phyloP scores from a whole-genome alignment of 2,797 vertebrate species.

The Darevskia nairensis region DNA sequence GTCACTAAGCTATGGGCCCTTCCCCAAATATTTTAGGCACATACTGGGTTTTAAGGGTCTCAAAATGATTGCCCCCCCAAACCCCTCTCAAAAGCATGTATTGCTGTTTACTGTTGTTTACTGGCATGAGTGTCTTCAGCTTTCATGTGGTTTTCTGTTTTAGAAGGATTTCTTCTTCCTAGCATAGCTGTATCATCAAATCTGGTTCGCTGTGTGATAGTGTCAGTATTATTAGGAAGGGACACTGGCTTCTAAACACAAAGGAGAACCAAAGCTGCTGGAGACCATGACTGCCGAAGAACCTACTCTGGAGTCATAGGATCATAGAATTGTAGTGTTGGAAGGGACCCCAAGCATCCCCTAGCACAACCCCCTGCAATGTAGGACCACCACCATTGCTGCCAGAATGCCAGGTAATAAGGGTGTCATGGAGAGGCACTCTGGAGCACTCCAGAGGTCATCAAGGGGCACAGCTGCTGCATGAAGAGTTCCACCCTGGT shows the following conservation, averaged over 20 bases:
- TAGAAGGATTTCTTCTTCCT: not conserved
- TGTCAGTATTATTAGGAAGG: not conserved
- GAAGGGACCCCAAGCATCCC: no score
- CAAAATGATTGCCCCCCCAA: not conserved
- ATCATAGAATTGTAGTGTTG: no score
- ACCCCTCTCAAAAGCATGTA: no score
- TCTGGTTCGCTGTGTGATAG: not conserved
- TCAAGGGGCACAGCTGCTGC: not conserved
- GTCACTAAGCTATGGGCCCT: not conserved
- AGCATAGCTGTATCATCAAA: not conserved
- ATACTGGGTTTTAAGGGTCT: not conserved
- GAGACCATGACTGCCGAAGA: not conserved
- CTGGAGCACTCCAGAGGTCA: not conserved
- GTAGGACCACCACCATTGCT: not conserved
- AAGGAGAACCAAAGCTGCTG: not conserved
- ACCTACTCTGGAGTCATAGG: not conserved
- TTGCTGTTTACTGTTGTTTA: not conserved
- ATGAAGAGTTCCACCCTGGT: not conserved
- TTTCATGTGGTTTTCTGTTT: not conserved
- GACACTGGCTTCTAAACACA: no score
- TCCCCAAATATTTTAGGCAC: not conserved
- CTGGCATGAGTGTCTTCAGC: not conserved
- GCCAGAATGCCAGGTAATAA: not conserved
- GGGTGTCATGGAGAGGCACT: not conserved
- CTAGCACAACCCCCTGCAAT: no score